phyloP scores from a whole-genome alignment of 1,140 invertebrate species.

The Drosophila pachea region DNA sequence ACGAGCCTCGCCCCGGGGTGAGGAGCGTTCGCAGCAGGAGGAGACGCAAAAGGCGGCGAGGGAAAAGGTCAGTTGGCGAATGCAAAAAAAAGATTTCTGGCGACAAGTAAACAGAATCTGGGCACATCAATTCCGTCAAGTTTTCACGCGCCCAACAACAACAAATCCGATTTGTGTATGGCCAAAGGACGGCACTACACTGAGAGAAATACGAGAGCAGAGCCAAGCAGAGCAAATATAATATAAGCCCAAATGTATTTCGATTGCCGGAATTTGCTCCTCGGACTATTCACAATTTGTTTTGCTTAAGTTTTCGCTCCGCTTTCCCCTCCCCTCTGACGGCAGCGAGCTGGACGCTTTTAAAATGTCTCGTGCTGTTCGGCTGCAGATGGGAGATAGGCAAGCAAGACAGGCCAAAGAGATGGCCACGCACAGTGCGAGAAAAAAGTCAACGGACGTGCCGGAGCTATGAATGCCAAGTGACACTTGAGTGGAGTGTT shows the following conservation, averaged over 20 bases:
- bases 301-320: neutral
- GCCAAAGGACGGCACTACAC: conserved; percentile 43
- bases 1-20: conserved; percentile 1
- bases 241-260: neutral
- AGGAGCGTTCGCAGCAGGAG: too few species aligned
- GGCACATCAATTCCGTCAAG: conserved; percentile 49
- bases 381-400: conserved; percentile 11
- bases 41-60: neutral
- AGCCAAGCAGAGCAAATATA: neutral
- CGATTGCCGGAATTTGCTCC: neutral
- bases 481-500: conserved; percentile 51
- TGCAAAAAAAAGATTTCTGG: conserved; percentile 10
- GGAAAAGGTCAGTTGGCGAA: conserved; percentile 6
- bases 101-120: conserved; percentile 46
- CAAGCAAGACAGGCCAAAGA: conserved; percentile 7
- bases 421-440: conserved; percentile 42
- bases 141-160: conserved; percentile 33
- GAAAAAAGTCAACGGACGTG: conserved; percentile 49
- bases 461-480: conserved; percentile 51
- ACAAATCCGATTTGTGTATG: conserved; percentile 40
- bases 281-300: neutral
- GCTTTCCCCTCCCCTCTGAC: conserved; percentile 8
- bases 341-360: conserved; percentile 19
- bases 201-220: neutral
- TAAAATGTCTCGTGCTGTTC: conserved; percentile 39